Evolutionary conservation across 2,797 vertebrate genomes (phyloP), one percentile per base, ranked within the genome.

Genomic region (Monodelphis domestica): DNA sequence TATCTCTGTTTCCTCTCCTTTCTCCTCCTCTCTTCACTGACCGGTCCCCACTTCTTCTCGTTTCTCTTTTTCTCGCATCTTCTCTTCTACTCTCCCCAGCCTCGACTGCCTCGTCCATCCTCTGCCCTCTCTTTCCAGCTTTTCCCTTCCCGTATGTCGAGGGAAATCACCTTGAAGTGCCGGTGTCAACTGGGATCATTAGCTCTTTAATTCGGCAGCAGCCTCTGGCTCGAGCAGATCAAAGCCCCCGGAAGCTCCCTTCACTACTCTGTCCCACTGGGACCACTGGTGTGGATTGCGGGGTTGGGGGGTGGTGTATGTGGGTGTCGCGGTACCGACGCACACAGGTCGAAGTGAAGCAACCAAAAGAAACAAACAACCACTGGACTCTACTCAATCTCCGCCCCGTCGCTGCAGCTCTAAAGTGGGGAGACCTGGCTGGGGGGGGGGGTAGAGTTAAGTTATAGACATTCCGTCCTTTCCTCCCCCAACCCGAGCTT

Each of bases 101-200:
- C 55, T 92, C 92, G 51, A 54, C 89, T 53, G 90, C 59, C 88
- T 24, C 14, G 54, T 87, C 90, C 57, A 90, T 17, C 70, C 96
- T 97, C 94, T 91, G 55, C 14, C 87, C 87, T 88, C 90, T 96
- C 89, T 5, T 50, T 89, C 89, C 89, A 59, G 87, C 93, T 29
- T 10, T 59, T 91, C 94, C 96, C 17, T 57, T 97, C 97, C 97
- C 97, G 96, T 96, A 97, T 95, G 95, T 97, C 96, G 97, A 89
- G 95, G 96, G 96, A 96, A 98, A 97, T 97, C 97, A 98, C 97
- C 97, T 98, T 97, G 96, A 97, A 97, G 98, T 97, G 96, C 98
- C 97, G 90, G 97, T 97, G 98, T 97, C 97, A 96, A 93, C 96
- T 97, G 97, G 95, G 97, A 97, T 97, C 97, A 95, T 97, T 97